Base-by-base conservation (phyloP, 2,797 vertebrate genomes). In the Hydrophis major region DNA sequence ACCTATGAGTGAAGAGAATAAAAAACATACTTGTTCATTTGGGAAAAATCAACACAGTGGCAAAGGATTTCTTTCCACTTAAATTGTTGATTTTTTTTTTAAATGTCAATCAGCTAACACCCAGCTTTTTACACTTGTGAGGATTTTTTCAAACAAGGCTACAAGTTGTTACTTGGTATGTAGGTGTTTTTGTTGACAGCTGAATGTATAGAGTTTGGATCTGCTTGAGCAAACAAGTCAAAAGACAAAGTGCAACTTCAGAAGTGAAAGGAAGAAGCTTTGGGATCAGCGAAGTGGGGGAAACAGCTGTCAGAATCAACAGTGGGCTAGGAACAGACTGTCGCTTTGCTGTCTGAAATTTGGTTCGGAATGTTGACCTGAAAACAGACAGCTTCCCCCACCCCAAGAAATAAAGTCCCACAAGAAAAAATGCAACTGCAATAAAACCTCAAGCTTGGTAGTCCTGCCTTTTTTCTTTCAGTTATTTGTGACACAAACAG, bases 191-290 rank as follows among this genome's bases (percentile, higher is more conserved):
- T 53, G 8, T 89, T 56, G 47, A 90, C n/a, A 89, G 50, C 83
- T 78, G 92, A 42, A 7, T 60, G 56, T 42, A 66, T 8, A 56
- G 56, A 42, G 11, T 86, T 56, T 86, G 55, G 60, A 91, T 94
- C 12, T 86, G 89, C 91, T 94, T 94, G 86, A 94, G 32, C 16
- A 93, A 91, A 92, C 56, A 93, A 95, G 13, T 53, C n/a, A 93
- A 86, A 94, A 90, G 86, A n/a, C 90, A 94, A 47, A 87, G 25
- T 95, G 16, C 3, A 61, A 3, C 4, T 93, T 91, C 93, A 2
- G 74, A 93, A 90, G 50, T 56, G 86, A 90, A 92, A 32, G 88
- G 56, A 78, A 92, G 32, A 4, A 74, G 88, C 1, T 91, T 94
- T 93, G 90, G 83, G 7, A 83, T 32, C 66, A 90, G 86, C 90